Percentiles rank a stretch among this genome's conserved stretches.
Conservation (phyloP, 2,113 vertebrate species). For the Sapajus apella region DNA sequence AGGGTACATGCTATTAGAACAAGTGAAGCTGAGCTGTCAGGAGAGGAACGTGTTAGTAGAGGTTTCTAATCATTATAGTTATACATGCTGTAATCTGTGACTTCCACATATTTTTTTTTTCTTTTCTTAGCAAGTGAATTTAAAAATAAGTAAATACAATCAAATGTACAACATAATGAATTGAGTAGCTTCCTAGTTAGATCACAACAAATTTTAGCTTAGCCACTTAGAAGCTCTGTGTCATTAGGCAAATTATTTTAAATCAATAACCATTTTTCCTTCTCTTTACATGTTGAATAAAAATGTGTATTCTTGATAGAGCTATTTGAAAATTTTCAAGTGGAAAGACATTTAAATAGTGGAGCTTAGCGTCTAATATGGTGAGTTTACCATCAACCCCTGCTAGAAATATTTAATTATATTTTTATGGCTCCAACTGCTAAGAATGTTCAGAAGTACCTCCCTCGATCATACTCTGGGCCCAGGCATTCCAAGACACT, state of each 20-base stretch:
- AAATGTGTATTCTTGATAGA: not conserved
- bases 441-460: not conserved
- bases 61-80: conserved; percentile 23
- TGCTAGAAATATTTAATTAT: not conserved
- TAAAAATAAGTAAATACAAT: not conserved
- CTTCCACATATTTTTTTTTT: not conserved
- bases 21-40: not conserved
- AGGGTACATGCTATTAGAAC: not conserved
- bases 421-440: not conserved
- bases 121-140: not conserved
- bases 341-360: not conserved
- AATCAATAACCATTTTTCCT: not conserved
- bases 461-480: not conserved
- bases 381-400: not conserved
- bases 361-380: not conserved
- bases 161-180: not conserved
- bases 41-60: not conserved
- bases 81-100: not conserved
- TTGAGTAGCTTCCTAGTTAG: not conserved
- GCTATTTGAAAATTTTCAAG: not conserved
- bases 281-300: not conserved
- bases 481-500: not conserved
- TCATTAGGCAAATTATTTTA: not conserved
- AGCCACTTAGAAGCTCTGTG: not conserved
- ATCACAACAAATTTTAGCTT: not conserved